Percentiles rank a stretch among this genome's conserved stretches.
Evolutionary conservation across 2,888 invertebrate species (phyloP).

Genomic region (Clitarchus hookeri): DNA sequence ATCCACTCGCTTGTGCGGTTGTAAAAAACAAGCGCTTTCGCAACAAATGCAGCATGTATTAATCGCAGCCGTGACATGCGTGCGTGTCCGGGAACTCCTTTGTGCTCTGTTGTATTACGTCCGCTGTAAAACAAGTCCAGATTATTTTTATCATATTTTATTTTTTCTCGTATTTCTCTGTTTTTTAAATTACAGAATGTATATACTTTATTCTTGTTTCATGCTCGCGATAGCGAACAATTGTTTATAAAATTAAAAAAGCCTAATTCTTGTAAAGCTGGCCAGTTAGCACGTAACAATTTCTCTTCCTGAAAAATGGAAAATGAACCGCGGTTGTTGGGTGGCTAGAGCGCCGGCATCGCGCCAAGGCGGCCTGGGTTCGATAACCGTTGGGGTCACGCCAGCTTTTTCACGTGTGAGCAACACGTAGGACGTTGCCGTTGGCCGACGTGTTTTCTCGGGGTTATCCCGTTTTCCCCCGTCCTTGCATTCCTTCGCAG

Average conservation of each 20-base stretch:
- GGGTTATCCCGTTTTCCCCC: too few species aligned
- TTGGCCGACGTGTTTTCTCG: too few species aligned
- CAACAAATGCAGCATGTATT: neutral
- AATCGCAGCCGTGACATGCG: neutral
- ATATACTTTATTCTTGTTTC: neutral
- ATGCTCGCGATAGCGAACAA: neutral
- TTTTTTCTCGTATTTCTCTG: neutral
- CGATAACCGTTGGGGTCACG: too few species aligned
- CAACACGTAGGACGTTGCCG: too few species aligned
- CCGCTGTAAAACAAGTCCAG: neutral
- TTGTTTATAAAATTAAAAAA: neutral
- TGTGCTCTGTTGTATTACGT: neutral
- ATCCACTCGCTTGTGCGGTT: neutral
- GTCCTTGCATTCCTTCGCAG: too few species aligned
- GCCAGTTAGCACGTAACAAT: too few species aligned
- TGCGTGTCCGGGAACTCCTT: neutral
- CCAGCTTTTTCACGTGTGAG: too few species aligned
- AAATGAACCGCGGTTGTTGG: too few species aligned
- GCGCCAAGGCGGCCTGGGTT: too few species aligned
- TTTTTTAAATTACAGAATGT: neutral
- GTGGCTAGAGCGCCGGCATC: too few species aligned
- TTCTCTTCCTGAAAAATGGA: too few species aligned
- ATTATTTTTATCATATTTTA: neutral
- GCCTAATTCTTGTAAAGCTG: neutral
- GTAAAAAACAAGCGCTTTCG: neutral